A percentile compares a stretch with the other conserved stretches of the same genome.
Evolutionary conservation across 2,113 vertebrate species (phyloP).

Genomic region (Apus apus): DNA sequence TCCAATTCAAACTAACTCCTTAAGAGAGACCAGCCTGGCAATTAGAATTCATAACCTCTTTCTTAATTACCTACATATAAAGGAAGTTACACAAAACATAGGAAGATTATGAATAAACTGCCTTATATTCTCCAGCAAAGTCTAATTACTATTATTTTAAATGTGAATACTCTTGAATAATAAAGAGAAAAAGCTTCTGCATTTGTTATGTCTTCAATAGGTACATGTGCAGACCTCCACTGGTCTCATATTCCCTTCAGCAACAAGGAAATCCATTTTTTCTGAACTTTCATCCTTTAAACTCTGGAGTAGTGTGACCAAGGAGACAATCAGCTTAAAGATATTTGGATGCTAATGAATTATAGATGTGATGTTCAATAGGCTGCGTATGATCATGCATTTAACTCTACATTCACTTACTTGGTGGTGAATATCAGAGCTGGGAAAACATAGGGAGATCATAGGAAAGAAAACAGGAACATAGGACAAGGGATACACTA

Average conservation of each 20-base stretch:
- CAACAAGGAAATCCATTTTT: neutral
- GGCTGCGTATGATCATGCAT: neutral
- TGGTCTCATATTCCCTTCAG: constrained; percentile 1
- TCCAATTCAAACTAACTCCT: neutral
- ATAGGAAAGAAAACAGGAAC: neutral
- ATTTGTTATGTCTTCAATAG: neutral
- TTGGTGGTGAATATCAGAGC: neutral
- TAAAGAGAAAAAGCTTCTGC: neutral
- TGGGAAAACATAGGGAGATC: neutral
- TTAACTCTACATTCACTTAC: neutral
- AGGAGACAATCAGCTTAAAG: constrained; percentile 40
- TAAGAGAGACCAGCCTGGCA: neutral
- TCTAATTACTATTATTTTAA: neutral
- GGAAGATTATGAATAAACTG: neutral
- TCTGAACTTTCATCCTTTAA: constrained; percentile 23
- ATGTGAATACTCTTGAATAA: neutral
- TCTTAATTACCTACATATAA: neutral
- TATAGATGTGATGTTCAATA: neutral
- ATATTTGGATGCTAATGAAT: constrained; percentile 40
- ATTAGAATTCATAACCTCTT: neutral
- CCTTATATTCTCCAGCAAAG: neutral
- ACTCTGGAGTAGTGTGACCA: neutral
- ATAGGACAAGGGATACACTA: fast-evolving
- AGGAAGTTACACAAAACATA: neutral
- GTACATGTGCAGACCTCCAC: neutral